Conservation (phyloP, 2,888 invertebrate genomes). For the Augochlorella aurata region DNA sequence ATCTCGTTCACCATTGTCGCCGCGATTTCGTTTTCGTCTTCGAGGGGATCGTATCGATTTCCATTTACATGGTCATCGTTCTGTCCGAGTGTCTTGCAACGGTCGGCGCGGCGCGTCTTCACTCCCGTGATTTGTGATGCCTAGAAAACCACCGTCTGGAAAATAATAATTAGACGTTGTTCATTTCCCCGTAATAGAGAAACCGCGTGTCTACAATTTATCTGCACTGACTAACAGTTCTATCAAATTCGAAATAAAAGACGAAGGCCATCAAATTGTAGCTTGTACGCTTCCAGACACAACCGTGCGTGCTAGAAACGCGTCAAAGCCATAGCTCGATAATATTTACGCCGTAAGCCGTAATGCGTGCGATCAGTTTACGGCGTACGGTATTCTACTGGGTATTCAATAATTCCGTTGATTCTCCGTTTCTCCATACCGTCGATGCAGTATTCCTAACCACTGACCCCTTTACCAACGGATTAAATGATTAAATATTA, state of each 20-base stretch:
- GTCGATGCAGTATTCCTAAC: conserved; percentile 5
- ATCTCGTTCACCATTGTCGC: background rate
- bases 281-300: background rate
- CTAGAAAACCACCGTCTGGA: background rate
- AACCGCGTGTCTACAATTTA: background rate
- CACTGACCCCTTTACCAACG: background rate
- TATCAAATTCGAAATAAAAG: background rate
- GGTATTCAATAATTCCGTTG: background rate
- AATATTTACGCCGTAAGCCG: background rate
- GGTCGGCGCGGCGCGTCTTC: too few relatives aligned
- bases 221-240: background rate
- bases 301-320: background rate
- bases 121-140: background rate
- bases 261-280: background rate
- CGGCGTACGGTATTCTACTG: background rate
- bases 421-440: background rate
- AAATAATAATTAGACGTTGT: background rate
- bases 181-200: background rate
- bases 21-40: background rate
- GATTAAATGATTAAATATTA: background rate
- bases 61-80: background rate
- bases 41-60: background rate
- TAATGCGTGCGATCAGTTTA: background rate
- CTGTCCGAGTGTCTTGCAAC: background rate
- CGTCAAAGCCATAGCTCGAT: background rate